Base-by-base conservation (phyloP, 2,888 invertebrate genomes). In the Drosophila lacicola region DNA sequence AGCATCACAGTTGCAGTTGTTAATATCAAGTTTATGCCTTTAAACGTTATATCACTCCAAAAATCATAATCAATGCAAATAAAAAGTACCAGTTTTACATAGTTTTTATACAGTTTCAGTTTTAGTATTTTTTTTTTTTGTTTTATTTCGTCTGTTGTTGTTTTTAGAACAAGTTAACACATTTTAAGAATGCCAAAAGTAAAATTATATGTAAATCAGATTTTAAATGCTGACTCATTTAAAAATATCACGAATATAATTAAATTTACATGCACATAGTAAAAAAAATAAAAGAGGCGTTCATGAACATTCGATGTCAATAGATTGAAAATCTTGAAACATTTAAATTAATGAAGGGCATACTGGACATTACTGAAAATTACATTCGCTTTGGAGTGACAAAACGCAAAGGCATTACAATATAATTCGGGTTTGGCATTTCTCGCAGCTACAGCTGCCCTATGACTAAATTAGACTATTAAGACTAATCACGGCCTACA, bases 111-210 rank as follows among this genome's bases (percentile, higher is more conserved):
- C 42, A 64, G 33, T 58, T 47, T 64, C 39, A 37, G 39, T 64
- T 69, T 58, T 25, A 39, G 46, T 29, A 44, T 21, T 44, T 42
- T 36, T 46, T 71, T 74, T 37, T 46, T 34, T 37, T 41, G 21
- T 53, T 60, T 72, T 74, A 71, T 74, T 76, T 57, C 41, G 47
- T 50, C 62, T 56, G 62, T 37, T 39, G 42, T 11, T 41, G 29
- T 36, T 57, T 56, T 82, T 84, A 81, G 64, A 74, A 84, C 70
- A 84, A 84, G 56, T 78, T 84, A 87, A 85, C 70, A 88, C 76
- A 78, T 74, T 74, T 68, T 61, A 77, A 67, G 47, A 57, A 72
- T 77, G 68, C 57, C 82, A 65, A 73, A 63, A 33, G 10, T 65
- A 58, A 71, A 72, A 64, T 64, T 80, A 78, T 42, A 68, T 46